Conservation (phyloP, 2,888 invertebrate genomes). For the Gibbula magus region DNA sequence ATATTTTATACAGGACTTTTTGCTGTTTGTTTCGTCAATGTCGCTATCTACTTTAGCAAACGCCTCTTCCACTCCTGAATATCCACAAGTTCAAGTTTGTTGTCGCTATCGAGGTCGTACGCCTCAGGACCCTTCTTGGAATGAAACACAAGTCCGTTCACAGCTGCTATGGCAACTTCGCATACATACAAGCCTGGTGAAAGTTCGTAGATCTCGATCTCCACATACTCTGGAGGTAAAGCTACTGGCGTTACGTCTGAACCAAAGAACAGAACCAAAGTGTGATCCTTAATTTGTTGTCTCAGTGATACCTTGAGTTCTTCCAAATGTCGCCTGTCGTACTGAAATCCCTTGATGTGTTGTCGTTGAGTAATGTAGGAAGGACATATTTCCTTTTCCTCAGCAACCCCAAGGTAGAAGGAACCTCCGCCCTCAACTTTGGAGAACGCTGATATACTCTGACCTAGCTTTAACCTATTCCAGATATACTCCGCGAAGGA, state of each 20-base stretch:
- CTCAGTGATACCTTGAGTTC: neutral
- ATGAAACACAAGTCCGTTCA: neutral
- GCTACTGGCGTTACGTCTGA: neutral
- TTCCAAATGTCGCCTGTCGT: too few species aligned
- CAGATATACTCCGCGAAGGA: neutral
- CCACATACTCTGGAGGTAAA: neutral
- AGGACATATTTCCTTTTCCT: neutral
- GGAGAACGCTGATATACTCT: neutral
- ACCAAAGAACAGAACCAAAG: neutral
- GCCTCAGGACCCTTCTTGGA: neutral
- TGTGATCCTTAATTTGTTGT: neutral
- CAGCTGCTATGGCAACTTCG: conserved; percentile 2
- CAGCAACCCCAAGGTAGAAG: neutral
- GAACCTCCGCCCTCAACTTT: neutral
- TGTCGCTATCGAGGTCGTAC: neutral
- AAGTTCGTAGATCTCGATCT: neutral
- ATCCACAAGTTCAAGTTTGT: too few species aligned
- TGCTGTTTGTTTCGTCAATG: too few species aligned
- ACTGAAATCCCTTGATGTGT: neutral
- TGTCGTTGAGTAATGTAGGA: neutral
- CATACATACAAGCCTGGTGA: neutral
- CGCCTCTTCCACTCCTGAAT: too few species aligned
- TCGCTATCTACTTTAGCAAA: too few species aligned
- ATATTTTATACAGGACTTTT: too few species aligned
- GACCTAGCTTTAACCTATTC: neutral